phyloP scores from a whole-genome alignment of 2,113 vertebrate species.

The Hystrix brachyura region DNA sequence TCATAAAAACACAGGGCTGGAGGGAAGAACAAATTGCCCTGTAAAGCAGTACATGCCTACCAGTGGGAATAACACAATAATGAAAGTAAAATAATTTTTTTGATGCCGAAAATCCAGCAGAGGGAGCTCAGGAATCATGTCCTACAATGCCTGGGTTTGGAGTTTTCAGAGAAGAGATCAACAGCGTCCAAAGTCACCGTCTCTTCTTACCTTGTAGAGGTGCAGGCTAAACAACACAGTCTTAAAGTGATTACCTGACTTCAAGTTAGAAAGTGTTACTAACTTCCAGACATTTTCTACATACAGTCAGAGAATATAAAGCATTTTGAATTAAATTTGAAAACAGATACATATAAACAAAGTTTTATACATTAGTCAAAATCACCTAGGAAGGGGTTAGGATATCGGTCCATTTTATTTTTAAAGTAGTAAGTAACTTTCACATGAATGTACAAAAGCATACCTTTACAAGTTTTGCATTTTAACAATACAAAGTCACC shows the following conservation, averaged over 20 bases:
- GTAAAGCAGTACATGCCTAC: accelerated
- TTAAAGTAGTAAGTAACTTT: not conserved
- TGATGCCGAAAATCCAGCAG: conserved; percentile 51
- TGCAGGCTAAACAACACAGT: not conserved
- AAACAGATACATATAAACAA: not conserved
- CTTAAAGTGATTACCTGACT: not conserved
- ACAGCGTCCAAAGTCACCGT: not conserved
- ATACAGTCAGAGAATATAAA: not conserved
- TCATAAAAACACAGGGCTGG: not conserved
- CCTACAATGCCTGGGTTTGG: accelerated
- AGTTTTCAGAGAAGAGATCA: not conserved
- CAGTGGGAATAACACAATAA: accelerated
- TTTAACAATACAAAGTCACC: not conserved
- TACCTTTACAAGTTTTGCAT: not conserved
- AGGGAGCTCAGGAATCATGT: not conserved
- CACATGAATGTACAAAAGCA: not conserved
- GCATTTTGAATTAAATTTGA: not conserved
- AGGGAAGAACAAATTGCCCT: not conserved
- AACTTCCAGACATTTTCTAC: not conserved
- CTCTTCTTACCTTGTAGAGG: too few relatives aligned
- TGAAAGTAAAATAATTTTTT: not conserved
- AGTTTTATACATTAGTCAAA: not conserved
- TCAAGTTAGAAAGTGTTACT: too few relatives aligned
- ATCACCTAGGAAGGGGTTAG: not conserved
- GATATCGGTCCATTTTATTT: not conserved